phyloP scores from a whole-genome alignment of 2,113 vertebrate genomes.

The Atlantisia rogersi region DNA sequence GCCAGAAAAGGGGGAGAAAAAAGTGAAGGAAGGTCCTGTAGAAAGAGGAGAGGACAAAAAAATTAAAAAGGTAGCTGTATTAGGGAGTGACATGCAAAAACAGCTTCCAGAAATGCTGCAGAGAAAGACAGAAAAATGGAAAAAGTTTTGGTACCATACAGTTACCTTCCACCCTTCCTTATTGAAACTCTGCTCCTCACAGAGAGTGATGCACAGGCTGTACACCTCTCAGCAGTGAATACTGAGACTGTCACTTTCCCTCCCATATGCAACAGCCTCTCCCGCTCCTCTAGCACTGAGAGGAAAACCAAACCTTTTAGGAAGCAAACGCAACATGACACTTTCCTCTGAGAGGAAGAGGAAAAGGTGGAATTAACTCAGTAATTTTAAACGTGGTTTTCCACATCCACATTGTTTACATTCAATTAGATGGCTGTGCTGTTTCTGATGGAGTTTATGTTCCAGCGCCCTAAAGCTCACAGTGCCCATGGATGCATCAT shows the following conservation, averaged over 20 bases:
- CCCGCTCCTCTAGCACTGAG: not conserved
- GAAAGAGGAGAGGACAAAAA: not conserved
- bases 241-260: not conserved
- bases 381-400: not conserved
- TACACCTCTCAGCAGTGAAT: not conserved
- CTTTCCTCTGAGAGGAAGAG: not conserved
- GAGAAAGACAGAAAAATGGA: not conserved
- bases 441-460: not conserved
- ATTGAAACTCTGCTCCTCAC: not conserved
- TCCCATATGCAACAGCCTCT: not conserved
- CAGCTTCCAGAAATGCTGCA: not conserved
- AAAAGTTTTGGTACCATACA: not conserved
- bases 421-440: not conserved
- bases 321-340: not conserved
- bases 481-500: not conserved
- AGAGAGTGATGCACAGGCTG: not conserved
- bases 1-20: not conserved
- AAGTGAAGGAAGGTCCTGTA: not conserved
- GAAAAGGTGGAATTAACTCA: not conserved
- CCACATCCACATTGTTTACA: not conserved
- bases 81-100: not conserved
- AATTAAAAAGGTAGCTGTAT: not conserved
- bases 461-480: not conserved
- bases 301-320: not conserved
- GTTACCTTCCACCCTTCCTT: not conserved